Evolutionary conservation across 1,140 invertebrate species (phyloP), one percentile per base, ranked within the genome.

Genomic region (Anastatus disparis): DNA sequence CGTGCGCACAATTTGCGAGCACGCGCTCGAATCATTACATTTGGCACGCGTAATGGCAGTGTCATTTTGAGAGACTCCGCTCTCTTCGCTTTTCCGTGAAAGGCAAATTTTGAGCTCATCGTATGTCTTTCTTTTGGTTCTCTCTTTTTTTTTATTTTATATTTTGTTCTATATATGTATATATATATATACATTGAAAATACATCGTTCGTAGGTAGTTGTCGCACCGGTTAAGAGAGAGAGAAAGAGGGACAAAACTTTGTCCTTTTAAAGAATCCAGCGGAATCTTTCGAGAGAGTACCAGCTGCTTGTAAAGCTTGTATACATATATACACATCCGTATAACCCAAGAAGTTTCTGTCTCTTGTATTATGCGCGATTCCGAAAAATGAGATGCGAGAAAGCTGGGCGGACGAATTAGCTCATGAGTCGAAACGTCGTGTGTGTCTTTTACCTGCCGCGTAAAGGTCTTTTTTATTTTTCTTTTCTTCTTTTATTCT

Each of bases 261-360:
- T 59, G 31, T 68, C 65, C 65, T 68, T 68, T 68, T 68, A 68
- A 69, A 69, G 66, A 69, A 69, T 61, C 46, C 66, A 42, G 66
- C 56, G 56, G 61, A 69, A 69, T 50, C 29, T 15, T 48, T 15
- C 24, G 38, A 20, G 31, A 22, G 48, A n/a, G n/a, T 35, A 22
- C n/a, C 63, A 48, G 65, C 65, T 59, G 65, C 55, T 8, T 17
- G 1, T 13, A 15, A 61, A 58, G 55, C n/a, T n/a, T n/a, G 35
- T 13, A 61, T 20, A 22, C 13, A 22, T n/a, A 22, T 20, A 24
- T 31, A n/a, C 46, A 24, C 46, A 13, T 24, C 1, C 3, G 3
- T n/a, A n/a, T n/a, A n/a, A n/a, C n/a, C n/a, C n/a, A n/a, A n/a
- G n/a, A n/a, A n/a, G n/a, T n/a, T n/a, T n/a, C n/a, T n/a, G n/a